These are phyloP conservation scores for Amblyopsis hoosieri DNA, from an alignment of 2,797 vertebrate species.

Conservation along the genomic window DNA sequence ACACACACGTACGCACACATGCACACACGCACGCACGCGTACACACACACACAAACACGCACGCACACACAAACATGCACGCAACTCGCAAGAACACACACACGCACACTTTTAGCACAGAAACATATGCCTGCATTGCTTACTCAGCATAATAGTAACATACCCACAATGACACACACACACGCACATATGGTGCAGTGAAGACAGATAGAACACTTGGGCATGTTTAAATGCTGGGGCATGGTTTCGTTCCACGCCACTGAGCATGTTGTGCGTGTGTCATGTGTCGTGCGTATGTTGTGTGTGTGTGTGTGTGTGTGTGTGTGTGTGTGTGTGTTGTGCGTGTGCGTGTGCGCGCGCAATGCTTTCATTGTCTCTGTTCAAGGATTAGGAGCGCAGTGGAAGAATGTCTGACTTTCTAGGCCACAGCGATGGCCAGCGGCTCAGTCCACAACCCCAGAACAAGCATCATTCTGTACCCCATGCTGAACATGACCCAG, in stretches of 20 bases:
- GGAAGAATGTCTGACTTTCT: slow-evolving; percentile 6
- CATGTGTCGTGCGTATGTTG: not conserved
- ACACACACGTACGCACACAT: slow-evolving; percentile 8
- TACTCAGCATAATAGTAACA: not conserved
- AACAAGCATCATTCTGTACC: not conserved
- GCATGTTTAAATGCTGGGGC: slow-evolving; percentile 14
- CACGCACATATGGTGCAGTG: not conserved
- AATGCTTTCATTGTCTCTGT: slow-evolving; percentile 12
- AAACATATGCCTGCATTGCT: not conserved
- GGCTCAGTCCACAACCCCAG: not conserved
- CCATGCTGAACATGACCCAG: not conserved
- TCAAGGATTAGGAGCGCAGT: slow-evolving; percentile 6
- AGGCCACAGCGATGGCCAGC: slow-evolving; percentile 1
- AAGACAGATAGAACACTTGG: slow-evolving; percentile 12
- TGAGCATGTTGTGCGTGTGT: not conserved
- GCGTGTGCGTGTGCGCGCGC: not conserved
- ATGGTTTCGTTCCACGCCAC: not conserved
- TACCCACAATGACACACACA: not conserved
- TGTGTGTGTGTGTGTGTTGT: slow-evolving; percentile 3
- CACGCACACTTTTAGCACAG: not conserved
- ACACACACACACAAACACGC: not conserved
- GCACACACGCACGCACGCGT: slow-evolving; percentile 14
- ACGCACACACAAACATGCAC: slow-evolving; percentile 9
- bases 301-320: slow-evolving; percentile 8
- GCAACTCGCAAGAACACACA: not conserved